Percentiles rank a stretch among this genome's conserved stretches.
Evolutionary conservation across 2,797 vertebrate species (phyloP).

Genomic region (Liparis tanakae): DNA sequence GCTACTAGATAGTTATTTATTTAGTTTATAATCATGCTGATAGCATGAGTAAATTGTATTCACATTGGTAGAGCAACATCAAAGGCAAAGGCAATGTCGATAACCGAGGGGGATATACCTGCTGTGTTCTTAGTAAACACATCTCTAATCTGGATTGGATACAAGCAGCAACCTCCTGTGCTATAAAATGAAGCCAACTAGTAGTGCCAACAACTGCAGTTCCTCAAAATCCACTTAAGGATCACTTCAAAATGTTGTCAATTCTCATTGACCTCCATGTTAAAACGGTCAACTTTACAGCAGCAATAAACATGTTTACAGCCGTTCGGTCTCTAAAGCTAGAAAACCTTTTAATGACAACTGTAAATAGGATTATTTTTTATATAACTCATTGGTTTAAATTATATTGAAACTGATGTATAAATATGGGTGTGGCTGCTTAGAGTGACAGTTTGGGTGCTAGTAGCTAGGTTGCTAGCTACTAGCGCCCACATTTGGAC

Average conservation of each 20-base stretch:
- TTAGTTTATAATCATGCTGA: not conserved
- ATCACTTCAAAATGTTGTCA: not conserved
- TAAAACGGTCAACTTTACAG: not conserved
- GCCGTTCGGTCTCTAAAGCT: no score
- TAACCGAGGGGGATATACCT: no score
- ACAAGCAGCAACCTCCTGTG: not conserved
- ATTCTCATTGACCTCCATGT: not conserved
- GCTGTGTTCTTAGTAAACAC: no score
- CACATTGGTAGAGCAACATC: not conserved
- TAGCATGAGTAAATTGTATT: constrained; percentile 10
- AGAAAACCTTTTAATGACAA: no score
- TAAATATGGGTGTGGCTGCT: not conserved
- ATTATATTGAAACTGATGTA: not conserved
- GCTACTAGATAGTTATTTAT: not conserved
- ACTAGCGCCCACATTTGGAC: no score
- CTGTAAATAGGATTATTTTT: no score
- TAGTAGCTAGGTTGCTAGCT: no score
- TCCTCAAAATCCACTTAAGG: not conserved
- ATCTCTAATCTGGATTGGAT: no score
- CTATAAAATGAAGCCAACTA: no score
- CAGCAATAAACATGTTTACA: not conserved
- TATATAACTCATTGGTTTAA: not conserved
- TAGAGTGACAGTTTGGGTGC: not conserved
- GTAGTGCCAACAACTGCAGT: not conserved
- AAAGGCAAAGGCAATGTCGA: not conserved